Percentiles rank a stretch among this genome's conserved stretches.
These are phyloP conservation scores for Sebastes diploproa DNA, from an alignment of 2,797 vertebrate species.

Conservation along the genomic window DNA sequence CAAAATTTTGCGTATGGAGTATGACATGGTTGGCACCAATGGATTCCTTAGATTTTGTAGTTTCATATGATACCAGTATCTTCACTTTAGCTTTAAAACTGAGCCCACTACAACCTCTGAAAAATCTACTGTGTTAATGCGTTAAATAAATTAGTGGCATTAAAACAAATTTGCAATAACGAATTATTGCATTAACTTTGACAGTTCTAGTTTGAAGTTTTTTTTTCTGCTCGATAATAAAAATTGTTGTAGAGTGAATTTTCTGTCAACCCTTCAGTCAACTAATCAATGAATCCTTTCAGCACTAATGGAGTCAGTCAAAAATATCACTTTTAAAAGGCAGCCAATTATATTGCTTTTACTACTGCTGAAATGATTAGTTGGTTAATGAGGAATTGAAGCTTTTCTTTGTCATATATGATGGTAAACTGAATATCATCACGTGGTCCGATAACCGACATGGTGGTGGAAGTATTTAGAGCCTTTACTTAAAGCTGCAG, in stretches of 20 bases:
- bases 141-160: too few species aligned
- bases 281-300: not conserved
- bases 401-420: not conserved
- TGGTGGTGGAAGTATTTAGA: not conserved
- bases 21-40: too few species aligned
- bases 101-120: too few species aligned
- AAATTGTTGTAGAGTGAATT: not conserved
- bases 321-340: not conserved
- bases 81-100: too few species aligned
- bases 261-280: not conserved
- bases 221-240: not conserved
- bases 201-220: too few species aligned
- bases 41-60: too few species aligned
- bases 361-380: not conserved
- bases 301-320: not conserved
- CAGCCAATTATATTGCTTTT: not conserved
- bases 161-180: too few species aligned
- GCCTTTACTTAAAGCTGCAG: not conserved
- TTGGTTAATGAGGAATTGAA: not conserved
- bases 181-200: too few species aligned
- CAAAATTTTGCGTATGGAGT: too few species aligned
- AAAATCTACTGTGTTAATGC: too few species aligned
- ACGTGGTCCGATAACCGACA: not conserved
- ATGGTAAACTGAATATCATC: not conserved
- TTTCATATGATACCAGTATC: too few species aligned